Base-by-base conservation (phyloP, 2,797 vertebrate species). In the Momotus momota region DNA sequence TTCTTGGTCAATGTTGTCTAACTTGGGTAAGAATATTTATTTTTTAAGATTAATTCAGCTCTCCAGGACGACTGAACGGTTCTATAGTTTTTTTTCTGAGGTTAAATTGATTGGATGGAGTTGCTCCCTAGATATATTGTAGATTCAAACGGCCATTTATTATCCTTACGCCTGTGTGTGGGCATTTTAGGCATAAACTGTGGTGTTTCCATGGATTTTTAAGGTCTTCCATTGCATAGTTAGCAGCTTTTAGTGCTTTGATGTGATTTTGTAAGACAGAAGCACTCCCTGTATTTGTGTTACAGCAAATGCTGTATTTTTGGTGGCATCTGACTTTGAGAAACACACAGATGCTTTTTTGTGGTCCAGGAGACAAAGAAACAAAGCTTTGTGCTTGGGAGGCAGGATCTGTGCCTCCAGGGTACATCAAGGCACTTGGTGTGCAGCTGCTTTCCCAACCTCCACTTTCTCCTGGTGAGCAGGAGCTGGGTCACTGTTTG, bases 271-370 rank as follows among this genome's bases (percentile, higher is more conserved):
- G 0, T 65, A 45, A 85, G 94, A 92, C 93, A 91, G 96, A 95
- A 93, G 92, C 0, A 0, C 61, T 92, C 74, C 74, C 81, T 91
- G 57, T 93, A 72, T 95, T 94, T 93, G 81, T 74, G 88, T 93
- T 93, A 69, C 72, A 90, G 96, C 88, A 81, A 94, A 83, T 1
- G 8, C 90, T 84, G 88, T 94, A 70, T 93, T 93, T 95, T 95
- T 80, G 71, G 90, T 95, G 77, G 73, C 1, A 31, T 84, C 94
- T 94, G 92, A 96, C 92, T 94, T 92, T 90, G 94, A 95, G 92
- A 93, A 95, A 74, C 74, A 72, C 95, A 95, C 85, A 96, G 93
- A 96, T 96, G 93, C 95, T 89, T 95, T 93, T 96, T 96, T 94
- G 96, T 96, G 91, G 88, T 95, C 81, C 88, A 58, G 75, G 91